phyloP scores from a whole-genome alignment of 2,797 vertebrate species.

The Brachyrhaphis roseni region DNA sequence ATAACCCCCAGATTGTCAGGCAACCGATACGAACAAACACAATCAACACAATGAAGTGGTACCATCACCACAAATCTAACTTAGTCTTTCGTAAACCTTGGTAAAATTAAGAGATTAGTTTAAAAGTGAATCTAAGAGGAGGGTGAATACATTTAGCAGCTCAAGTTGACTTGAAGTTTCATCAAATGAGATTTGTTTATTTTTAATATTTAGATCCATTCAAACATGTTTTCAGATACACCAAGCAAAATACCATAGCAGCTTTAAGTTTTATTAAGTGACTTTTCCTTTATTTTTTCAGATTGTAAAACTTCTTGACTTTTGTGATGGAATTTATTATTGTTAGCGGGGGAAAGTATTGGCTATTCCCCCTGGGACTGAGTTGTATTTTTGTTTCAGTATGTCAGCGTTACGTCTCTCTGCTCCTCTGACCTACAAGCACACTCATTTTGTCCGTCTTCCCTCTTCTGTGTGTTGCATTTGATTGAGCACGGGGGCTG shows the following conservation, averaged over 20 bases:
- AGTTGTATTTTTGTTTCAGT: background rate
- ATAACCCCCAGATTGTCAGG: background rate
- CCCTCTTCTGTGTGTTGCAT: background rate
- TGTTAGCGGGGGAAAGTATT: background rate
- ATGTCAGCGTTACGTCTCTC: background rate
- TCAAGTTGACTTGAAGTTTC: background rate
- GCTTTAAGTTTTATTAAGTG: background rate
- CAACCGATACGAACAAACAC: background rate
- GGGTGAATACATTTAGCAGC: background rate
- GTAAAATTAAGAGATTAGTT: background rate
- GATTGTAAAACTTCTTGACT: background rate
- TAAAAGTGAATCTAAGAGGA: background rate
- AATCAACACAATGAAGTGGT: background rate
- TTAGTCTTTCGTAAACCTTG: background rate
- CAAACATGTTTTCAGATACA: background rate
- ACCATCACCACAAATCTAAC: background rate
- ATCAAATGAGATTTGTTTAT: background rate
- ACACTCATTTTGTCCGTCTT: background rate
- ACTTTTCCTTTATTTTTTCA: background rate
- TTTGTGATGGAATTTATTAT: background rate
- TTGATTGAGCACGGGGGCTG: background rate
- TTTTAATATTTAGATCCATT: background rate
- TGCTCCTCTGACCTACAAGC: background rate
- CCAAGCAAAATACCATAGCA: background rate
- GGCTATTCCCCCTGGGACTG: background rate